Percentiles rank a stretch among this genome's conserved stretches.
Conservation (phyloP, 2,113 vertebrate genomes). For the Otus sunia region DNA sequence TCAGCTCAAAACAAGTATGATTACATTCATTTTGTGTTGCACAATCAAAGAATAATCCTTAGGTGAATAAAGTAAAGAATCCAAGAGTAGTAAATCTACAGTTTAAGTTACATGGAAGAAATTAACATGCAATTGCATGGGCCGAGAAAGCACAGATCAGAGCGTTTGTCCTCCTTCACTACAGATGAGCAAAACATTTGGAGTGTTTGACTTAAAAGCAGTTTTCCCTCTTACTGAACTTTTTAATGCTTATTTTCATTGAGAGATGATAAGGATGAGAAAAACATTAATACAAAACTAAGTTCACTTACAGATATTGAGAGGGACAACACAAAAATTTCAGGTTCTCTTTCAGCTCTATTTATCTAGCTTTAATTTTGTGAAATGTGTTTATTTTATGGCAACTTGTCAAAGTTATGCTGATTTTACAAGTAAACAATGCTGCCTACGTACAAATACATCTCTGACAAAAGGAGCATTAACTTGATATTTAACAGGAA, state of each 20-base stretch:
- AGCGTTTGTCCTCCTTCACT: background rate
- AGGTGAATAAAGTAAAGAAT: background rate
- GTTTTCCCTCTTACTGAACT: background rate
- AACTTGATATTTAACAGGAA: background rate
- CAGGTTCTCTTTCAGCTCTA: background rate
- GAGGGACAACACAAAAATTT: background rate
- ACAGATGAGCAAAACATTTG: background rate
- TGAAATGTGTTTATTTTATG: background rate
- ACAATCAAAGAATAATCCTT: background rate
- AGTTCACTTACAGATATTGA: background rate
- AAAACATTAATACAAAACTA: background rate
- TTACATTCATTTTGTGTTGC: background rate
- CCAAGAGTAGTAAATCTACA: background rate
- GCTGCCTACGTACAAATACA: background rate
- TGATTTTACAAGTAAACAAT: background rate
- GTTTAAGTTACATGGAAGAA: background rate
- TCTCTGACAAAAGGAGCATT: background rate
- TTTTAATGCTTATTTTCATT: background rate
- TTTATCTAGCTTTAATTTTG: background rate
- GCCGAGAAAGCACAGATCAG: background rate
- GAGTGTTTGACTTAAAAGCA: background rate
- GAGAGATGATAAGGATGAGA: background rate
- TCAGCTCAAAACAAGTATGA: background rate
- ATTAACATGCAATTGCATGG: accelerated
- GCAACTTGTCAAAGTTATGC: background rate